Percentiles rank a stretch among this genome's conserved stretches.
Conservation (phyloP, 2,888 invertebrate species). For the Prenolepis imparis region DNA sequence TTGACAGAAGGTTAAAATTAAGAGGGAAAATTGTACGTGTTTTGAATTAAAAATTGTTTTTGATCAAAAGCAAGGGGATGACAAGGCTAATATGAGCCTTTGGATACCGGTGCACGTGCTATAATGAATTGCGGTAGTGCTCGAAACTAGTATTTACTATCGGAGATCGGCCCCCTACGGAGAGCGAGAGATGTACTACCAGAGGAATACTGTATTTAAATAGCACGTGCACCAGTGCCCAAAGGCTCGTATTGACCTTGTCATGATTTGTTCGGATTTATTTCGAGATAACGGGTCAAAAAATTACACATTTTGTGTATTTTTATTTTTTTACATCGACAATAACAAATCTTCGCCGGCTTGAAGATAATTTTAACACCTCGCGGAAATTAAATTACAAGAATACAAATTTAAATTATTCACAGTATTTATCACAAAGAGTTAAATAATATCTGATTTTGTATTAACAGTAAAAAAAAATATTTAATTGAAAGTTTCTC, state of each 20-base stretch:
- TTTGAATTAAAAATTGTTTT: too few relatives aligned
- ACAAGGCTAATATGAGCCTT: not conserved
- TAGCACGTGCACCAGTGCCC: not conserved
- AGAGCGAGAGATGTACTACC: not conserved
- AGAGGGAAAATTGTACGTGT: too few relatives aligned
- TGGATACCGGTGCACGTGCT: not conserved
- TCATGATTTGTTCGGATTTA: not conserved
- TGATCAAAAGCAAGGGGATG: not conserved
- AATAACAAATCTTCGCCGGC: not conserved
- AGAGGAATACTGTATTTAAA: not conserved
- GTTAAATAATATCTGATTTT: too few relatives aligned
- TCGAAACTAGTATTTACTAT: slow-evolving; percentile 1
- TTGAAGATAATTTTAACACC: not conserved
- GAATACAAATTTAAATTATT: not conserved
- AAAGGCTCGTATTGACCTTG: not conserved
- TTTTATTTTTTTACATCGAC: not conserved
- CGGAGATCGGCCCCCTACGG: not conserved
- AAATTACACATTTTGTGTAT: not conserved
- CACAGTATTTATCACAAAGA: not conserved
- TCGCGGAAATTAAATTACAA: not conserved
- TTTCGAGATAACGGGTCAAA: not conserved
- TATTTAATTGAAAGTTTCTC: too few relatives aligned
- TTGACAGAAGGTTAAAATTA: too few relatives aligned
- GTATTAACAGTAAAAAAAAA: too few relatives aligned
- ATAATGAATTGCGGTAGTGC: not conserved